Conservation (phyloP, 2,888 invertebrate species). For the Mylabris sibirica region DNA sequence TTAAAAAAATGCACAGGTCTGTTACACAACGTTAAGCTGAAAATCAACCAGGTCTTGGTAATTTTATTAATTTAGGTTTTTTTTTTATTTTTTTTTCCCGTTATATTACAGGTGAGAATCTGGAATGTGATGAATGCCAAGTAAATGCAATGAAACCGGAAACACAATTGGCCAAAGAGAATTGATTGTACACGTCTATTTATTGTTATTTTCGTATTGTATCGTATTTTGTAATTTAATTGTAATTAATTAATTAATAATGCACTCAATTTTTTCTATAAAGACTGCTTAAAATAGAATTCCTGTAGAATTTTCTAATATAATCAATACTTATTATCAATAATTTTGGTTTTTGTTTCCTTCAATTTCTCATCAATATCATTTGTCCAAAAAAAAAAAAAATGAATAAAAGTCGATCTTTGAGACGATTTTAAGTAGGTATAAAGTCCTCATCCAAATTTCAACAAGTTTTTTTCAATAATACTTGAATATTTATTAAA, state of each 20-base stretch:
- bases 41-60: too few species aligned
- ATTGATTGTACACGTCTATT: neutral
- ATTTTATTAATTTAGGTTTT: neutral
- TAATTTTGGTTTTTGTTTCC: neutral
- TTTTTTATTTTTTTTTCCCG: neutral
- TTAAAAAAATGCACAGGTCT: too few species aligned
- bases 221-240: slow-evolving; percentile 1
- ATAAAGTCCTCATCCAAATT: too few species aligned
- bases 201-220: slow-evolving; percentile 21
- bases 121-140: slow-evolving; percentile 28
- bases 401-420: neutral
- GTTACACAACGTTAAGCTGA: too few species aligned
- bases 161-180: neutral
- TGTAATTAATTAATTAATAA: slow-evolving; percentile 1
- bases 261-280: slow-evolving; percentile 16
- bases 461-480: too few species aligned
- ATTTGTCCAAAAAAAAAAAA: too few species aligned
- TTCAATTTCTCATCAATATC: too few species aligned
- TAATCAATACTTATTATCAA: slow-evolving; percentile 1
- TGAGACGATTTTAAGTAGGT: neutral
- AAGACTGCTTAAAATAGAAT: slow-evolving; percentile 15
- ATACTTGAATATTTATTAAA: too few species aligned
- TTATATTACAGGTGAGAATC: slow-evolving; percentile 6
- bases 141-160: slow-evolving; percentile 16
- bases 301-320: slow-evolving; percentile 10